Base-by-base conservation (phyloP, 2,888 invertebrate species). In the Octodonta nipae region DNA sequence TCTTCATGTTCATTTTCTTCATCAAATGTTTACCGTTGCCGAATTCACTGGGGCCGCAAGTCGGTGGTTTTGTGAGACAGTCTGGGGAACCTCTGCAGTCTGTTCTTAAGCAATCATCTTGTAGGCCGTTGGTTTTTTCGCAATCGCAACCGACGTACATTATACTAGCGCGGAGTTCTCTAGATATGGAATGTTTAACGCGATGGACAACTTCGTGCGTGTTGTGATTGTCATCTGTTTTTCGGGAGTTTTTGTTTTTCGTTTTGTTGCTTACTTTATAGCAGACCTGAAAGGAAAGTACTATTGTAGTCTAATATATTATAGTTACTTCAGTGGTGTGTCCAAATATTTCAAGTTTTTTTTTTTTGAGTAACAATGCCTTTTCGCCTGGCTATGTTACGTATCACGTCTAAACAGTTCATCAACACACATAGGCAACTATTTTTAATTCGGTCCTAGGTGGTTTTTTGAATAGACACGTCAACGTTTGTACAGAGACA, bases 121-220 rank as follows among this genome's bases (percentile, higher is more conserved):
- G 74, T 11, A 74, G 56, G 8, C 73, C 73, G 40, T 72, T 70
- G n/a, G 68, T 59, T 46, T 67, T 68, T 36, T 67, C 64, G 46
- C 73, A 74, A 26, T 71, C 68, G 42, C 73, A 74, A 13, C 67
- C 67, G 7, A 62, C 60, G 40, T 69, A 66, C 41, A 73, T 58
- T 32, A 67, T 60, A 15, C 71, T 61, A 24, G 56, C 62, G 4
- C 67, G 62, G 13, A 74, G 50, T 50, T 74, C 74, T 2, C 67
- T 58, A 17, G 71, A 72, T 44, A 63, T 66, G 26, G 68, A 64
- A 20, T 36, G 37, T 12, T 40, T 38, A 14, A 42, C 29, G 15
- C 38, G 34, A 17, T 40, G 34, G 24, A 36, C 33, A 26, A 31
- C 27, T 33, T 40, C 30, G 15, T 24, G 30, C 22, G 31, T 30